Evolutionary conservation across 2,113 vertebrate species (phyloP), one percentile per base, ranked within the genome.

Genomic region (Catharus bicknelli): DNA sequence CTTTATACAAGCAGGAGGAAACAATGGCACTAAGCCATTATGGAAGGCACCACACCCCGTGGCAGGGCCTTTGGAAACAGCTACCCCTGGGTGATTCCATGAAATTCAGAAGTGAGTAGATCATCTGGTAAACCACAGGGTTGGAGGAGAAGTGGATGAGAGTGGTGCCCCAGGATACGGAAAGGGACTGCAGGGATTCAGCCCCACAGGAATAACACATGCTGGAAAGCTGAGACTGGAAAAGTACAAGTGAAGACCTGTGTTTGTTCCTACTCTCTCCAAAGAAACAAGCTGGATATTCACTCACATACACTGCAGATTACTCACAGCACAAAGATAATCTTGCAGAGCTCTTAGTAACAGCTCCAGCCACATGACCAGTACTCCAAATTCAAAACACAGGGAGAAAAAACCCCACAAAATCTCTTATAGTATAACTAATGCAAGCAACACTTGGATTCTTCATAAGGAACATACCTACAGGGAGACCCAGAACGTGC

Each of bases 401-500:
- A 73, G 10, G 20, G 27, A 3, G 50, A 17, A 48, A n/a, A 53
- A 38, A 8, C 3, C 12, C 23, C 12, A 7, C 2, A 26, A 74
- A 69, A 63, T 30, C 26, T 50, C 29, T n/a, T 45, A 10, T 0
- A 48, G 2, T 5, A 10, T 43, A 63, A 77, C 29, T 53, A 73
- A 67, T 43, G 14, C 32, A 43, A 53, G 38, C 47, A 73, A 30
- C 0, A 7, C 8, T 15, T 61, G 36, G n/a, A 62, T 59, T 67
- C 69, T 62, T 47, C 38, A 11, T 7, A 63, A 68, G 32, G 57
- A 54, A 98, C 98, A 20, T 87, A 99, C 99, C 99, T 1, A 99
- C 19, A 2, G 99, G 99, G 59, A 99, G 98, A 32, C 99, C 99
- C 73, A 99, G 98, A 79, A 99, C 30, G 15, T 99, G 98, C 22